phyloP scores from a whole-genome alignment of 2,113 vertebrate species.

The Theropithecus gelada region DNA sequence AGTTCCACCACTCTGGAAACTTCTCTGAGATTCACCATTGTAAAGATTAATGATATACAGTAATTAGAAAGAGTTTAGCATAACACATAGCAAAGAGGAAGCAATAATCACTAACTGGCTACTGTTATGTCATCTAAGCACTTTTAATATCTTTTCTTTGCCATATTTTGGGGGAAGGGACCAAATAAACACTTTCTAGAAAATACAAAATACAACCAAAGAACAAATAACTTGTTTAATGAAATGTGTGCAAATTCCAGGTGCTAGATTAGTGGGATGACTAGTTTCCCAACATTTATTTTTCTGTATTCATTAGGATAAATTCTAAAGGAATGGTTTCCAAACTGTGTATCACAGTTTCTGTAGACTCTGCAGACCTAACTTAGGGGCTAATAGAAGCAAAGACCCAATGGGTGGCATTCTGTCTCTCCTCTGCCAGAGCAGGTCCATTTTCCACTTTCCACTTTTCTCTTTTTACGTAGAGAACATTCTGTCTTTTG shows the following conservation, averaged over 20 bases:
- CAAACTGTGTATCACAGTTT: background rate
- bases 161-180: background rate
- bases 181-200: background rate
- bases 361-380: background rate
- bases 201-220: background rate
- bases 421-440: background rate
- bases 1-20: background rate
- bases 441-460: background rate
- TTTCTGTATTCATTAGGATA: background rate
- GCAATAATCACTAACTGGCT: background rate
- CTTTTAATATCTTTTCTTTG: background rate
- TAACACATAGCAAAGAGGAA: background rate
- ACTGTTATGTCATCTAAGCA: background rate
- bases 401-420: background rate
- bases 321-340: background rate
- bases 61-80: background rate
- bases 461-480: background rate
- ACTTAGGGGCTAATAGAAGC: background rate
- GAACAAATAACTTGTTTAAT: background rate
- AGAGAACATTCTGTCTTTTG: background rate
- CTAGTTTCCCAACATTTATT: background rate
- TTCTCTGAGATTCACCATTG: background rate
- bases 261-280: background rate
- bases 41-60: background rate
- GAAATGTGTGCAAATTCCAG: background rate